Base-by-base conservation (phyloP, 2,888 invertebrate genomes). In the Polylopha cassiicola region DNA sequence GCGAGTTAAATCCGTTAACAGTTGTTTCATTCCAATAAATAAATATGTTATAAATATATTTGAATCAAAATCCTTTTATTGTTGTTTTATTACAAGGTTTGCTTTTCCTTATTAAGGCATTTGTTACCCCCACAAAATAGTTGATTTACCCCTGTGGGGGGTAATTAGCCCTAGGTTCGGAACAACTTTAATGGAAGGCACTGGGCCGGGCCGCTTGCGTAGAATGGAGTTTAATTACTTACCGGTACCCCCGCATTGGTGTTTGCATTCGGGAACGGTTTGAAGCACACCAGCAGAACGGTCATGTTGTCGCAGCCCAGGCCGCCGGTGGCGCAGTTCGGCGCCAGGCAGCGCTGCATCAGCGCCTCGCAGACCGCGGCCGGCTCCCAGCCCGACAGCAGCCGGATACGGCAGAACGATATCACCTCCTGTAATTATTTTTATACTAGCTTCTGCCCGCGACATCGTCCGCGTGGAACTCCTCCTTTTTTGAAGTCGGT, bases 301-400 rank as follows among this genome's bases (percentile, higher is more conserved):
- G 99, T 99, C 99, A 99, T 99, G 84, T 99, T 99, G 84, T 99
- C 99, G 77, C 98, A 98, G 53, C 99, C 99, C 24, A 98, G 89
- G 1, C 98, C 98, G 26, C 95, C 97, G 90, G 98, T 97, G 61
- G 96, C 94, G 62, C 96, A 95, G 85, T 99, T 98, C 2, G 99
- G 99, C 1, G 99, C 98, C 37, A 99, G 88, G 75, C 99, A 99
- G 47, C 93, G 89, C 58, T 92, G 95, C 91, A 99, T 95, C 44
- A 99, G 85, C 52, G 95, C 94, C 76, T 99, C 99, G 77, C 99
- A 99, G 42, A 99, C 97, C 68, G 91, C 92, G 67, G 97, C 95
- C 8, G 98, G 98, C 73, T 95, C 93, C 87, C 93, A 90, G 2
- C 93, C 91, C 46, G 88, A 88, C 4, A 92, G 90, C 38, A 99